Percentiles rank a stretch among this genome's conserved stretches.
These are phyloP conservation scores for Oedothorax gibbosus DNA, from an alignment of 1,140 invertebrate genomes.

Conservation along the genomic window DNA sequence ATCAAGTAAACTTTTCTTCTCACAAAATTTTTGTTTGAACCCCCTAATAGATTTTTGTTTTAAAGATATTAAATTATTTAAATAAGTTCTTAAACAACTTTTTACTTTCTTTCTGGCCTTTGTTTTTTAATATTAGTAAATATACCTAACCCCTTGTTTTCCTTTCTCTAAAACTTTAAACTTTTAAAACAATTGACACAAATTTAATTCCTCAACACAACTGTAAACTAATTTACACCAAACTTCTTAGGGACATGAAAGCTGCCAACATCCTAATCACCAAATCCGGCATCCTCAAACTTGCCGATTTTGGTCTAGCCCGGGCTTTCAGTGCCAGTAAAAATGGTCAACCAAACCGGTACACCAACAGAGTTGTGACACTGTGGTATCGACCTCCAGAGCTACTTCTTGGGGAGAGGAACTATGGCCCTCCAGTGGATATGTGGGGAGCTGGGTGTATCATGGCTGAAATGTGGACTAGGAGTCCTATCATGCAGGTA, in stretches of 20 bases:
- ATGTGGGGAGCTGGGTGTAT: constrained; percentile 99
- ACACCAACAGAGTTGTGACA: constrained; percentile 98
- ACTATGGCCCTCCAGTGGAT: constrained; percentile 96
- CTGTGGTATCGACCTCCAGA: constrained; percentile 97
- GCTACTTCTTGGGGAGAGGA: constrained; percentile 87
- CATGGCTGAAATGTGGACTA: constrained; percentile 99
- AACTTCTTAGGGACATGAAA: constrained; percentile 93
- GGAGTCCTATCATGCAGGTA: constrained; percentile 78
- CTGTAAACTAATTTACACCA: too few relatives aligned
- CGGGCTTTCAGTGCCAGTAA: constrained; percentile 92
- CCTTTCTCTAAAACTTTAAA: too few relatives aligned
- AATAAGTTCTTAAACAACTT: too few relatives aligned
- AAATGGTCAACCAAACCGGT: constrained; percentile 87
- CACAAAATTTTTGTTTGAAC: too few relatives aligned
- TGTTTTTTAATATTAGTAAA: too few relatives aligned
- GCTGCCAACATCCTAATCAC: constrained; percentile 98
- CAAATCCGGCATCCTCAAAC: constrained; percentile 91
- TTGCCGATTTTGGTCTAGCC: constrained; percentile 92
- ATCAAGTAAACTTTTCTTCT: too few relatives aligned
- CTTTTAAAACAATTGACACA: too few relatives aligned
- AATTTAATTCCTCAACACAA: too few relatives aligned
- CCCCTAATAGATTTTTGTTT: too few relatives aligned
- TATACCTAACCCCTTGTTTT: too few relatives aligned
- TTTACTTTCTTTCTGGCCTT: too few relatives aligned
- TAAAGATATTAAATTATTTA: too few relatives aligned